Conservation (phyloP, 2,888 invertebrate species). For the Ditula angustiorana region DNA sequence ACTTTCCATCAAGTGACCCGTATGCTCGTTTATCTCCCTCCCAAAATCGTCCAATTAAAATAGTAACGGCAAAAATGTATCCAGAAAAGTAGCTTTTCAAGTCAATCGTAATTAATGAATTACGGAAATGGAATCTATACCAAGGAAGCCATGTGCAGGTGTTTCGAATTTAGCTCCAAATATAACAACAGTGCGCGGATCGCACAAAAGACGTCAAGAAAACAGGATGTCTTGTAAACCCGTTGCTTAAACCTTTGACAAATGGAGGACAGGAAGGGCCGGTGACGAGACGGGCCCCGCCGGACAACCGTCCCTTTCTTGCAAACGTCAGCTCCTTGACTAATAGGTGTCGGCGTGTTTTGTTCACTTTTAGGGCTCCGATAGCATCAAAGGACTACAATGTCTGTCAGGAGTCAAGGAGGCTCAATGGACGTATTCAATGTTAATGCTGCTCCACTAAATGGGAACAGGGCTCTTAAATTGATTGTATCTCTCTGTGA, state of each 20-base stretch:
- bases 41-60: too few species aligned
- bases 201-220: conserved; percentile 39
- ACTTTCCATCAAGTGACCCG: too few species aligned
- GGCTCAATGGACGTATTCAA: conserved; percentile 25
- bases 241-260: conserved; percentile 62
- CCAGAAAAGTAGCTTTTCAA: too few species aligned
- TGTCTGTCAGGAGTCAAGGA: conserved; percentile 29
- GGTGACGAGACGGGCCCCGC: conserved; percentile 50
- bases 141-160: not conserved
- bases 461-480: conserved; percentile 6
- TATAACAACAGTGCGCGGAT: conserved; percentile 3
- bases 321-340: conserved; percentile 57
- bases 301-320: conserved; percentile 56
- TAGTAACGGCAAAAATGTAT: too few species aligned
- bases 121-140: too few species aligned
- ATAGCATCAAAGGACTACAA: conserved; percentile 35
- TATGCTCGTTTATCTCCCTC: too few species aligned
- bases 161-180: not conserved
- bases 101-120: too few species aligned
- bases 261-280: conserved; percentile 60
- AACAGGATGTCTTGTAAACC: conserved; percentile 47
- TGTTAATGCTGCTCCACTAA: conserved; percentile 19
- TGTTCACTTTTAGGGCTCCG: conserved; percentile 48
- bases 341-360: conserved; percentile 63
- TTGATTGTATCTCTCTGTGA: conserved; percentile 10